These are phyloP conservation scores for Triplophysa yarkandensis DNA, from an alignment of 2,797 vertebrate genomes.

Conservation along the genomic window DNA sequence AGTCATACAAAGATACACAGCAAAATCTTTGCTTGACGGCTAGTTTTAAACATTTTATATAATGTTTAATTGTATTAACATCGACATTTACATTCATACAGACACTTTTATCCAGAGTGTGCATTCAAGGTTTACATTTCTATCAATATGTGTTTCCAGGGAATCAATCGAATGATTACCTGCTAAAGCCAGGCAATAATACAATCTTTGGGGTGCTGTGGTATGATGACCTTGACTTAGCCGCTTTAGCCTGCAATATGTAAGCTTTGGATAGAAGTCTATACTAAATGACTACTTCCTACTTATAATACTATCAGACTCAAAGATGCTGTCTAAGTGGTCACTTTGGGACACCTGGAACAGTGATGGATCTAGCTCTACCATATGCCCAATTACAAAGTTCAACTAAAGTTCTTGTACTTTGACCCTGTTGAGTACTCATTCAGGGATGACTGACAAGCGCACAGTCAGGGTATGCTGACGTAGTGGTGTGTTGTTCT, in stretches of 20 bases:
- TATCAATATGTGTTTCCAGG: not conserved
- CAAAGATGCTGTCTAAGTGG: slow-evolving; percentile 52
- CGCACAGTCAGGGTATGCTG: slow-evolving; percentile 75
- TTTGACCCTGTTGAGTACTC: slow-evolving; percentile 64
- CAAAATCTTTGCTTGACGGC: not conserved
- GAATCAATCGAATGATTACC: too few species aligned
- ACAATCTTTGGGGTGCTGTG: not conserved
- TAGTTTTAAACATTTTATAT: not conserved
- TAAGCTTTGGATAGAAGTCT: slow-evolving; percentile 3
- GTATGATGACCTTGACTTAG: not conserved
- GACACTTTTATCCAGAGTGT: too few species aligned
- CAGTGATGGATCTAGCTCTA: slow-evolving; percentile 22
- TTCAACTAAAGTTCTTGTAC: slow-evolving; percentile 60
- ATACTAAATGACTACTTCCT: slow-evolving; percentile 13
- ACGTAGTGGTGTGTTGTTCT: slow-evolving; percentile 68
- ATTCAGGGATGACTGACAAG: slow-evolving; percentile 70
- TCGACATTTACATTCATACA: too few species aligned
- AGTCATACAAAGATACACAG: slow-evolving; percentile 8
- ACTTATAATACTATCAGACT: slow-evolving; percentile 34
- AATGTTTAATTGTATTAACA: too few species aligned
- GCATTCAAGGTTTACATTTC: too few species aligned
- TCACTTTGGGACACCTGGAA: slow-evolving; percentile 25
- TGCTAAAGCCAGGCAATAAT: too few species aligned
- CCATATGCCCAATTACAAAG: slow-evolving; percentile 37
- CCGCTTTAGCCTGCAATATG: not conserved